These are phyloP conservation scores for Oscheius sp. DNA, from an alignment of 2,888 invertebrate genomes.

Conservation along the genomic window DNA sequence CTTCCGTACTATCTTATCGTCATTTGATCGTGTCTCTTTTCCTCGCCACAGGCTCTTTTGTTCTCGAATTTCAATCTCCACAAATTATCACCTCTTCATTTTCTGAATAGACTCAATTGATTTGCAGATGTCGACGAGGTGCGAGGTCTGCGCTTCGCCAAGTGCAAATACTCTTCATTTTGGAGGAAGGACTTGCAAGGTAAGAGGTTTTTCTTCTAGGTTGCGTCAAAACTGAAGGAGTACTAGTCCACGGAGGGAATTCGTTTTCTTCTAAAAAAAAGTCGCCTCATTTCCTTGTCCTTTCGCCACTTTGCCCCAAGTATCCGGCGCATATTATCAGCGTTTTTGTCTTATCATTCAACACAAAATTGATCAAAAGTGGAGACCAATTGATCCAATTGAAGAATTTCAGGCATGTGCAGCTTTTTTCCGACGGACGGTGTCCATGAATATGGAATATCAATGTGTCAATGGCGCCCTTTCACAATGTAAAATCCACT, in stretches of 20 bases:
- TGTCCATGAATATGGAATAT: constrained; percentile 60
- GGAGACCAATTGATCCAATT: too few species aligned
- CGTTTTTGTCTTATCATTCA: too few species aligned
- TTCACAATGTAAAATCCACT: constrained; percentile 37
- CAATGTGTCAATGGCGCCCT: constrained; percentile 50
- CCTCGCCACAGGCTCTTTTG: neutral
- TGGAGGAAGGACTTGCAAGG: constrained; percentile 40
- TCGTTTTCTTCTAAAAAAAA: too few species aligned
- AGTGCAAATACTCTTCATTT: constrained; percentile 58
- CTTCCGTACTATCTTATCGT: constrained; percentile 33
- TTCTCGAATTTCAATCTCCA: neutral
- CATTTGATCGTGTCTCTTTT: too few species aligned
- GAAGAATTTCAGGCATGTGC: constrained; percentile 56
- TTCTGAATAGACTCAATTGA: too few species aligned
- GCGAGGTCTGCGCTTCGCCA: constrained; percentile 58
- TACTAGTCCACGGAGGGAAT: too few species aligned
- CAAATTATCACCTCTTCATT: neutral
- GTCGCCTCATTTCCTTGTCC: too few species aligned
- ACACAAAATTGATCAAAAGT: too few species aligned
- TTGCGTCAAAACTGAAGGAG: too few species aligned
- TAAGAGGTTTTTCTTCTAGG: too few species aligned
- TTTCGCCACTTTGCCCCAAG: too few species aligned
- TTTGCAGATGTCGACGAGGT: constrained; percentile 40
- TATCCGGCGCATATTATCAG: too few species aligned
- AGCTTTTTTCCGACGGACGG: constrained; percentile 59